Evolutionary conservation across 2,888 invertebrate genomes (phyloP).

Genomic region (Chelonus formosanus): DNA sequence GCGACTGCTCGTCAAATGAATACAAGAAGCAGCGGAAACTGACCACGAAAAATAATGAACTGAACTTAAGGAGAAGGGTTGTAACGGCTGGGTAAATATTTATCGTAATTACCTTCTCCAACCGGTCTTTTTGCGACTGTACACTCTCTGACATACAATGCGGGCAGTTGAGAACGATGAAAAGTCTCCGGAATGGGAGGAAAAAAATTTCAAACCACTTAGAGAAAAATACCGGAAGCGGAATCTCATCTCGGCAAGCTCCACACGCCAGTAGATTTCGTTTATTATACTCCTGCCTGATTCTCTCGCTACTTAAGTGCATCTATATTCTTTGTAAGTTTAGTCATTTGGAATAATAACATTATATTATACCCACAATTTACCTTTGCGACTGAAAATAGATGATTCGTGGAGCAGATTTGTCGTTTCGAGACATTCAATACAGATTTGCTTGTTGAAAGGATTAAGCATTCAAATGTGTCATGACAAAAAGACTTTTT

Average conservation of each 20-base stretch:
- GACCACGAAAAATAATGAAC: not conserved
- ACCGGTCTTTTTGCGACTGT: slow-evolving; percentile 36
- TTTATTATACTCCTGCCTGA: slow-evolving; percentile 15
- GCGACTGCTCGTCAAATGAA: slow-evolving; percentile 28
- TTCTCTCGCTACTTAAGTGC: slow-evolving; percentile 23
- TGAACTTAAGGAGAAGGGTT: slow-evolving; percentile 52
- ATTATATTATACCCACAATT: slow-evolving; percentile 42
- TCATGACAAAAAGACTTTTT: too few species aligned
- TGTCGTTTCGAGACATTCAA: too few species aligned
- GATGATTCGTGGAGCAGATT: not conserved
- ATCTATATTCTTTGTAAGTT: slow-evolving; percentile 26
- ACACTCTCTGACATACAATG: not conserved
- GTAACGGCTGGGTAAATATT: slow-evolving; percentile 64
- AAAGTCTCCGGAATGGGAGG: slow-evolving; percentile 16
- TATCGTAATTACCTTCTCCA: slow-evolving; percentile 59
- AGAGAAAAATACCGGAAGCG: slow-evolving; percentile 48
- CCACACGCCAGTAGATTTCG: slow-evolving; percentile 10
- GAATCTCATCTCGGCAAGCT: slow-evolving; percentile 23
- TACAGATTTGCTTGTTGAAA: too few species aligned
- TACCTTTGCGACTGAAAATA: slow-evolving; percentile 17
- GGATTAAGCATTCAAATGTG: too few species aligned
- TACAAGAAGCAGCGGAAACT: slow-evolving; percentile 20
- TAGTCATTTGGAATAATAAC: slow-evolving; percentile 60
- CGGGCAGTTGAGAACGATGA: not conserved
- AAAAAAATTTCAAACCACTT: slow-evolving; percentile 19